Evolutionary conservation across 1,140 invertebrate species (phyloP).

Genomic region (Bicyclus anynana): DNA sequence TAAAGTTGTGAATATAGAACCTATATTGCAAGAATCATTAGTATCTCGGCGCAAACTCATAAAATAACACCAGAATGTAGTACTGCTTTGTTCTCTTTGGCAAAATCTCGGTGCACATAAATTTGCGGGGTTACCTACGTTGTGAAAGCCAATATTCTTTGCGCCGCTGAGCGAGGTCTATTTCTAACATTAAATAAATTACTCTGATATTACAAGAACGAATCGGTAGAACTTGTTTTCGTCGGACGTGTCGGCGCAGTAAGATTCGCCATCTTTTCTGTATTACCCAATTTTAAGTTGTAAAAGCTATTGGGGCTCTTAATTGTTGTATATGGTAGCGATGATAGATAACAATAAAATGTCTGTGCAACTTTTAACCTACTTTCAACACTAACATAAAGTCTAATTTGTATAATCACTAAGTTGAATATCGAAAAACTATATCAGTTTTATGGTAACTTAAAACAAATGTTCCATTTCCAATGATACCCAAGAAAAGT

Average conservation of each 20-base stretch:
- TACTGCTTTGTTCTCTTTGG: conserved; percentile 32
- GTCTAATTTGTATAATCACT: too few species aligned
- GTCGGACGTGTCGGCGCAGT: conserved; percentile 56
- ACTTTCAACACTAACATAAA: not conserved
- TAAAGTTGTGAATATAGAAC: conserved; percentile 4
- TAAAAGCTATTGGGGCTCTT: conserved; percentile 10
- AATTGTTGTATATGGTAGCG: conserved; percentile 2
- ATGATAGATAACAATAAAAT: not conserved
- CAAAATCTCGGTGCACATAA: conserved; percentile 66
- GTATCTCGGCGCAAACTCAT: conserved; percentile 22
- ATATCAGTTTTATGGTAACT: too few species aligned
- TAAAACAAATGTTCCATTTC: too few species aligned
- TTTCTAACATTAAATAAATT: conserved; percentile 76
- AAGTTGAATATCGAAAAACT: too few species aligned
- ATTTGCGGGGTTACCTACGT: conserved; percentile 69
- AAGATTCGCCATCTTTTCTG: conserved; percentile 57
- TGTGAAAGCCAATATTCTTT: conserved; percentile 76
- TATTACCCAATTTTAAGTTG: conserved; percentile 35
- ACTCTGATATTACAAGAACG: conserved; percentile 73
- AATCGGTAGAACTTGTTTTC: conserved; percentile 67
- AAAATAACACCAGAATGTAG: conserved; percentile 26
- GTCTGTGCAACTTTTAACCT: not conserved
- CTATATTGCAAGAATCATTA: conserved; percentile 8
- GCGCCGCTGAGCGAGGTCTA: conserved; percentile 61
- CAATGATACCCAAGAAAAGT: too few species aligned